Evolutionary conservation across 2,113 vertebrate genomes (phyloP).

Genomic region (Datnioides undecimradiatus): DNA sequence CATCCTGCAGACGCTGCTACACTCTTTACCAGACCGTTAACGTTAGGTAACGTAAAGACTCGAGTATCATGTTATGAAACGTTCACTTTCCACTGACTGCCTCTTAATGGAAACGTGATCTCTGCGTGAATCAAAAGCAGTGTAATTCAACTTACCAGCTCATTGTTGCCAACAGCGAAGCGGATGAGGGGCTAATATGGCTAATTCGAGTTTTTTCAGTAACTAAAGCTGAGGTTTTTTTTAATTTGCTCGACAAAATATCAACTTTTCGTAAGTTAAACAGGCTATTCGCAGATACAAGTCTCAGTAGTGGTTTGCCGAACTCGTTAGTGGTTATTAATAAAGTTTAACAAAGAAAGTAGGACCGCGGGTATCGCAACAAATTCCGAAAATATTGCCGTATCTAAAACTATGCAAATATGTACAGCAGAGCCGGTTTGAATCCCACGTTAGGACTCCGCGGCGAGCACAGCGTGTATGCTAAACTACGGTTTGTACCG

Average conservation of each 20-base stretch:
- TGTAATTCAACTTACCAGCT: slow-evolving; percentile 47
- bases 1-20: background rate
- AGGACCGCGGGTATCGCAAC: background rate
- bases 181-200: too few species aligned
- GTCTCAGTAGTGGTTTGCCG: background rate
- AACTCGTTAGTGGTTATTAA: background rate
- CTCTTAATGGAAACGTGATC: too few species aligned
- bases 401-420: background rate
- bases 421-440: too few species aligned
- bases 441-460: background rate
- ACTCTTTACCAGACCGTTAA: background rate
- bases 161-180: slow-evolving; percentile 27
- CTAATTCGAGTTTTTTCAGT: background rate
- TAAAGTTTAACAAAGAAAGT: background rate
- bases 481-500: fast-evolving
- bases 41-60: too few species aligned
- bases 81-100: too few species aligned
- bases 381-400: background rate
- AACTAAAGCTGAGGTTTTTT: too few species aligned
- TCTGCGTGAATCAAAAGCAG: background rate
- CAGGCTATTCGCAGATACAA: background rate
- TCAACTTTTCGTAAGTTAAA: too few species aligned
- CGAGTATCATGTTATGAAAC: too few species aligned
- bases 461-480: too few species aligned
- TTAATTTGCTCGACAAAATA: background rate